These are phyloP conservation scores for Zele albiditarsus DNA, from an alignment of 2,888 invertebrate genomes.

Conservation along the genomic window DNA sequence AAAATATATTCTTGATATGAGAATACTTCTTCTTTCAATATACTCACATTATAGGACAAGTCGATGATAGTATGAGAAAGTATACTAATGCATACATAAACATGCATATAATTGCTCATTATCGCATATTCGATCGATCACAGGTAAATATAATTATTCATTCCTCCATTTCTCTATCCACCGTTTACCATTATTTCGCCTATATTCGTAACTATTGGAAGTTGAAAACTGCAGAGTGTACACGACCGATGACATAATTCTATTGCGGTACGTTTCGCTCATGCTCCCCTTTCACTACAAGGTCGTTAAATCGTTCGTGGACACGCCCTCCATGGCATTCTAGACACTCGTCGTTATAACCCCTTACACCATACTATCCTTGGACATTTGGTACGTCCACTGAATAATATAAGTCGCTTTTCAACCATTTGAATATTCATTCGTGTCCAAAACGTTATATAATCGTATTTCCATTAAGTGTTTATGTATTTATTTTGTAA, in stretches of 20 bases:
- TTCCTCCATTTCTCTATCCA: neutral
- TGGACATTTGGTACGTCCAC: constrained; percentile 24
- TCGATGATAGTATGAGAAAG: neutral
- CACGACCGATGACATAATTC: constrained; percentile 33
- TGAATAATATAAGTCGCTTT: constrained; percentile 37
- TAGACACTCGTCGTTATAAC: neutral
- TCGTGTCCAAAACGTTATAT: neutral
- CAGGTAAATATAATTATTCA: constrained; percentile 13
- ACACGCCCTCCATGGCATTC: constrained; percentile 10
- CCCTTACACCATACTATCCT: neutral
- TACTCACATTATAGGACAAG: too few species aligned
- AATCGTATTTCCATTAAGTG: constrained; percentile 10
- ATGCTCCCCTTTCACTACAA: constrained; percentile 9
- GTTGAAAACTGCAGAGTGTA: constrained; percentile 1
- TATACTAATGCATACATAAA: neutral
- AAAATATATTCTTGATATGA: too few species aligned
- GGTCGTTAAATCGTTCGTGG: constrained; percentile 15
- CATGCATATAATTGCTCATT: neutral
- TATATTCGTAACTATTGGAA: neutral
- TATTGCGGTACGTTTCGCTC: constrained; percentile 20
- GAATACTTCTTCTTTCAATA: too few species aligned
- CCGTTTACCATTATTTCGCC: neutral
- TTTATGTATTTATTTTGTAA: neutral
- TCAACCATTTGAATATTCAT: constrained; percentile 38
- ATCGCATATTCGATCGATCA: neutral